A percentile compares a stretch with the other conserved stretches of the same genome.
These are phyloP conservation scores for Rhingia rostrata DNA, from an alignment of 2,888 invertebrate species.

Conservation along the genomic window DNA sequence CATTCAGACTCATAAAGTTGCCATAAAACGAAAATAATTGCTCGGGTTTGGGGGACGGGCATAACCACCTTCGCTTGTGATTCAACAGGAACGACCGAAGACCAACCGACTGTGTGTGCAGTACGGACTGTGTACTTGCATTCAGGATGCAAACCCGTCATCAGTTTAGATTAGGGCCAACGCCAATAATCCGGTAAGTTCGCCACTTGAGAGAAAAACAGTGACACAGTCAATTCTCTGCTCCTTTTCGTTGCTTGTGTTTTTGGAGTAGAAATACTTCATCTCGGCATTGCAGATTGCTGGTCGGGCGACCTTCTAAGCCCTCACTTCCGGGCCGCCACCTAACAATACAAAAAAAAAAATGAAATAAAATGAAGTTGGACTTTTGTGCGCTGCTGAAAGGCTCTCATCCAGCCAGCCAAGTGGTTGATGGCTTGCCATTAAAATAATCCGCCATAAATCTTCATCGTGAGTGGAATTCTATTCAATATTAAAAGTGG, in stretches of 20 bases:
- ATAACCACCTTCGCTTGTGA: conserved; percentile 16
- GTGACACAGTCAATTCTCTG: conserved; percentile 65
- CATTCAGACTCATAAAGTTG: conserved; percentile 63
- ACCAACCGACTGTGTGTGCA: neutral
- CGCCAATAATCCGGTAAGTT: conserved; percentile 67
- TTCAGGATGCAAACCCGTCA: conserved; percentile 63
- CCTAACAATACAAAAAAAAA: neutral
- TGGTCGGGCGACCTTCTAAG: conserved; percentile 31
- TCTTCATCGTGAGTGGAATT: conserved; percentile 71
- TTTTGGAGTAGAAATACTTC: conserved; percentile 15
- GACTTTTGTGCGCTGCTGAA: conserved; percentile 47
- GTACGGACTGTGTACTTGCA: conserved; percentile 9
- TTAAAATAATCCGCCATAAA: conserved; percentile 74
- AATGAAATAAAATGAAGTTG: conserved; percentile 41
- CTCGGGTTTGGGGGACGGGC: neutral
- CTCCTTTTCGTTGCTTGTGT: conserved; percentile 6
- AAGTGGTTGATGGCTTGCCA: conserved; percentile 66
- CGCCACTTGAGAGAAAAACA: conserved; percentile 60
- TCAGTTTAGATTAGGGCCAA: conserved; percentile 66
- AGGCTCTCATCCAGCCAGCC: conserved; percentile 33
- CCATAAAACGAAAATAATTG: conserved; percentile 31
- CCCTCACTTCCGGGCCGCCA: conserved; percentile 37
- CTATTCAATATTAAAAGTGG: conserved; percentile 73
- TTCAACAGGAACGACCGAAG: conserved; percentile 15
- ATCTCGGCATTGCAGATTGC: conserved; percentile 47